phyloP scores from a whole-genome alignment of 2,113 vertebrate species.

The Rissa tridactyla region DNA sequence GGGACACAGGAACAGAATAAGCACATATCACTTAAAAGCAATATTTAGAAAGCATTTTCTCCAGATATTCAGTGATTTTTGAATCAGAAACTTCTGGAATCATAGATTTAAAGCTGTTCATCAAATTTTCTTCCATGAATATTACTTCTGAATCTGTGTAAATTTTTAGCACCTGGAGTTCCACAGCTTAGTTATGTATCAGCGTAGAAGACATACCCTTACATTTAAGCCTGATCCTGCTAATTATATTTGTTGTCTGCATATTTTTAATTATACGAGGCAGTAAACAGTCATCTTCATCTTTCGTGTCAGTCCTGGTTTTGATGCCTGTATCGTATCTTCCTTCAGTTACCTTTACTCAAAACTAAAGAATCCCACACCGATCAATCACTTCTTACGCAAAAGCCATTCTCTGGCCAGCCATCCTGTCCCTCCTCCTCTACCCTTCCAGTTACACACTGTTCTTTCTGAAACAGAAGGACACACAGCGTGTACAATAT shows the following conservation, averaged over 20 bases:
- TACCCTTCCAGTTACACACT: not conserved
- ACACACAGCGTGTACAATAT: too few species aligned
- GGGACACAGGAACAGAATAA: not conserved
- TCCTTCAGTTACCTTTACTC: not conserved
- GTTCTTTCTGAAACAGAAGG: not conserved
- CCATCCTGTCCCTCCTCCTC: not conserved
- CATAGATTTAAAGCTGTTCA: not conserved
- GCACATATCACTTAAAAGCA: not conserved
- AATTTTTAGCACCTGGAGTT: not conserved
- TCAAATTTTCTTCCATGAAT: not conserved
- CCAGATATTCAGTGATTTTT: not conserved
- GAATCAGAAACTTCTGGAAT: not conserved
- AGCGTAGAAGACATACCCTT: not conserved
- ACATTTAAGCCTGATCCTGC: not conserved
- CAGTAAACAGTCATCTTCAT: not conserved
- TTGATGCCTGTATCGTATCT: not conserved
- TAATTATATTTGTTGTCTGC: not conserved
- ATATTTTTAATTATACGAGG: not conserved
- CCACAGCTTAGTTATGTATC: not conserved
- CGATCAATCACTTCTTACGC: not conserved
- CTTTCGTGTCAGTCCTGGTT: not conserved
- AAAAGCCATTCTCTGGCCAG: not conserved
- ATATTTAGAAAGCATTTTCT: not conserved
- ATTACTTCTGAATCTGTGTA: not conserved
- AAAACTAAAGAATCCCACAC: not conserved